Percentiles rank a stretch among this genome's conserved stretches.
phyloP scores from a whole-genome alignment of 2,113 vertebrate genomes.

The Arvicanthis niloticus region DNA sequence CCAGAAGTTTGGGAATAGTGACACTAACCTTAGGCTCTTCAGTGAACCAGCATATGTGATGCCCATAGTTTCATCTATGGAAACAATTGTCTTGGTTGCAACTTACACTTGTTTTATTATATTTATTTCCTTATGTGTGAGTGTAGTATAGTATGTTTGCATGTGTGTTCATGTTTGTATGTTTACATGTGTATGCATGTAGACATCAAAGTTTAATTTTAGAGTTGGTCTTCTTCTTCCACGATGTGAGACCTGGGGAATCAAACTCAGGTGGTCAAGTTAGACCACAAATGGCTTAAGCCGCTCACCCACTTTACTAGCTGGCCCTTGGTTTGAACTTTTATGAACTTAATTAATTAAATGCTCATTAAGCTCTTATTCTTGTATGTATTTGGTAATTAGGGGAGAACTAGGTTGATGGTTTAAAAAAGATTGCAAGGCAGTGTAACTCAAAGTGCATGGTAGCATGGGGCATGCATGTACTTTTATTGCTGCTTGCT shows the following conservation, averaged over 20 bases:
- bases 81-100: not conserved
- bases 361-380: not conserved
- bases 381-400: not conserved
- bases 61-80: not conserved
- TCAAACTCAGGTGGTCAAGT: not conserved
- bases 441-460: not conserved
- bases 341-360: not conserved
- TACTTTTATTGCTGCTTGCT: conserved; percentile 6
- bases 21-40: not conserved
- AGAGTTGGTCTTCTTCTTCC: not conserved
- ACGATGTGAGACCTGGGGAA: not conserved
- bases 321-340: not conserved
- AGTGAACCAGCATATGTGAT: not conserved
- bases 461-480: not conserved
- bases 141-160: not conserved
- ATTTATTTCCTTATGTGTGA: not conserved
- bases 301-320: not conserved
- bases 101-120: conserved; percentile 20
- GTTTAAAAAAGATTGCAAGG: not conserved
- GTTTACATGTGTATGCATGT: not conserved
- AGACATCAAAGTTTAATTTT: not conserved
- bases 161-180: not conserved
- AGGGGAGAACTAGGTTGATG: not conserved
- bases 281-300: not conserved
- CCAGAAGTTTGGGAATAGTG: not conserved